Base-by-base conservation (phyloP, 2,888 invertebrate species). In the Drosophila kuntzei region DNA sequence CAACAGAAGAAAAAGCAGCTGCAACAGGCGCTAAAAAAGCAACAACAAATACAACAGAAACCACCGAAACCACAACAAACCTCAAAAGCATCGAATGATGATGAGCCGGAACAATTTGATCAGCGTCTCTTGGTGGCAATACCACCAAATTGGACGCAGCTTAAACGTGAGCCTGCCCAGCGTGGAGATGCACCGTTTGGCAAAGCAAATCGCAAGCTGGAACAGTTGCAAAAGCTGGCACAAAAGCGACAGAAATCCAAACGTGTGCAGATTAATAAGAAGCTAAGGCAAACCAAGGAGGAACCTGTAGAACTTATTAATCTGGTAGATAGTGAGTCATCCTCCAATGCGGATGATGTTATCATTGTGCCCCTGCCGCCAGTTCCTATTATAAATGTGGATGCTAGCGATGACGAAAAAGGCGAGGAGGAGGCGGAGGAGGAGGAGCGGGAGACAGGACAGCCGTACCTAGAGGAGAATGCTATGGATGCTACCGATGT, bases 311-410 rank as follows among this genome's bases (percentile, higher is more conserved):
- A 87, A 49, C 67, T 87, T 3, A 85, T 91, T 34, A 61, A 73
- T 37, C 41, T 91, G n/a, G 72, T 79, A 18, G 79, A 83, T 2
- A 78, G 78, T 22, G 84, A 87, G 4, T 80, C 66, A 16, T 86
- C 85, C 0, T 69, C 76, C 5, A 91, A 91, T 50, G 90, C 90
- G 44, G 90, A 91, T 58, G 92, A 92, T 68, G 90, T 92, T 2
- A 72, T 92, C 16, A 71, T 86, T 36, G 81, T 92, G 9, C 90
- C 90, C 0, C 14, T 89, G 16, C 87, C 89, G 8, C 86, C 91
- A 2, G 89, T 90, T 8, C 90, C 89, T 8, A 79, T 89, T 7
- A 84, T 91, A 5, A 80, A 85, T 1, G 69, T 92, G 3, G 90
- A 90, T n/a, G 85, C 88, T 18, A 91, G 91, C 37, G 90, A 90